Base-by-base conservation (phyloP, 2,888 invertebrate species). In the Callosobruchus maculatus region DNA sequence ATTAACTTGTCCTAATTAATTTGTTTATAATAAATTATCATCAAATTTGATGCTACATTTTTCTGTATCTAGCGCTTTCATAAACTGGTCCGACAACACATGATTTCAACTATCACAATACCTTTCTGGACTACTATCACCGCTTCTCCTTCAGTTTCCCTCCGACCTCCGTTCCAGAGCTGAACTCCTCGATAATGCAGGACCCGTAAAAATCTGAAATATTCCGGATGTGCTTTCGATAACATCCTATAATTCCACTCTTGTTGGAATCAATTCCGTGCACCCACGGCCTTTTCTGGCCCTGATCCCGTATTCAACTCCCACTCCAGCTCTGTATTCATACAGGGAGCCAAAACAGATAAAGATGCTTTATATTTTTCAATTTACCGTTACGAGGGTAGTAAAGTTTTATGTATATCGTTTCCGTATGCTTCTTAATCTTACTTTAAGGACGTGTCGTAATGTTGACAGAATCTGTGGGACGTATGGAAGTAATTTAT, bases 341-440 rank as follows among this genome's bases (percentile, higher is more conserved):
- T 49, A 49, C 49, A 68, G 68, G 68, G 13, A 1, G 13, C 22
- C 68, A 68, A 68, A 68, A 68, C 68, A 68, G 21, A 68, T 68
- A 68, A 68, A 22, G 68, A 68, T 68, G 68, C 22, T 68, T 68
- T 68, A 49, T 49, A 49, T 68, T 68, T 68, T 68, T 68, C 68
- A 68, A 68, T 68, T 68, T 68, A 21, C 21, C 68, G 68, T 68
- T 68, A 68, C 68, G 68, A 22, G 68, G 68, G 22, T 18, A 21
- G 68, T 68, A 68, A 68, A 68, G 21, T 68, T 68, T 68, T 68
- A 68, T 68, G 68, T 22, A 68, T 21, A 68, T 68, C 21, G 68
- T 68, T 21, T 68, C 68, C 68, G 68, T 22, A 68, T 68, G 68
- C 21, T 21, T 68, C 22, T 68, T 68, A 68, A 68, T 68, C 68